A percentile compares a stretch with the other conserved stretches of the same genome.
Evolutionary conservation across 1,140 invertebrate genomes (phyloP).

Genomic region (Nasonia vitripennis): DNA sequence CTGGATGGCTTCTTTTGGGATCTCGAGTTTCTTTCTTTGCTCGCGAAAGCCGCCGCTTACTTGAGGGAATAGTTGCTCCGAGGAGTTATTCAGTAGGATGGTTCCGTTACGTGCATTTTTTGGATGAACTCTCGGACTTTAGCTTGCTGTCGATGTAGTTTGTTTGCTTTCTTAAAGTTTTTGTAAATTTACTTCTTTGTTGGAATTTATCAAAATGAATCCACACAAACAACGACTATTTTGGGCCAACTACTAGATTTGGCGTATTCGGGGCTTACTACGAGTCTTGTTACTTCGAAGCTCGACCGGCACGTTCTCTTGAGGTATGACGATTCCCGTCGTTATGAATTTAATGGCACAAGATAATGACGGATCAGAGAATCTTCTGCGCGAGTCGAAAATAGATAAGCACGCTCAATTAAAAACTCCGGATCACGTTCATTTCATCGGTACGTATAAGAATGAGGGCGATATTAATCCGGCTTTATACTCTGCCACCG

Average conservation of each 20-base stretch:
- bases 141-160: not conserved
- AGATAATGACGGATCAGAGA: too few species aligned
- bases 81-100: not conserved
- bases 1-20: not conserved
- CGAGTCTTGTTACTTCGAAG: too few species aligned
- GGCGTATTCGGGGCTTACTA: too few species aligned
- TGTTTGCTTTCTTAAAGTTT: too few species aligned
- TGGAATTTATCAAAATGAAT: too few species aligned
- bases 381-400: too few species aligned
- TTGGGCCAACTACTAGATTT: too few species aligned
- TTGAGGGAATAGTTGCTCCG: not conserved
- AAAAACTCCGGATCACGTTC: not conserved
- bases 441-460: not conserved
- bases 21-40: constrained; percentile 14
- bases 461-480: not conserved
- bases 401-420: not conserved
- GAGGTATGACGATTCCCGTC: too few species aligned
- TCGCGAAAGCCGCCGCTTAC: not conserved
- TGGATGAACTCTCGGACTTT: not conserved
- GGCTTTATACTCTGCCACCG: not conserved
- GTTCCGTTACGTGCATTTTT: not conserved
- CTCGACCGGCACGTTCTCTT: too few species aligned
- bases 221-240: too few species aligned
- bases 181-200: too few species aligned
- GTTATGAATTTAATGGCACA: too few species aligned